Conservation (phyloP, 2,888 invertebrate species). For the Cataglyphis cursor region DNA sequence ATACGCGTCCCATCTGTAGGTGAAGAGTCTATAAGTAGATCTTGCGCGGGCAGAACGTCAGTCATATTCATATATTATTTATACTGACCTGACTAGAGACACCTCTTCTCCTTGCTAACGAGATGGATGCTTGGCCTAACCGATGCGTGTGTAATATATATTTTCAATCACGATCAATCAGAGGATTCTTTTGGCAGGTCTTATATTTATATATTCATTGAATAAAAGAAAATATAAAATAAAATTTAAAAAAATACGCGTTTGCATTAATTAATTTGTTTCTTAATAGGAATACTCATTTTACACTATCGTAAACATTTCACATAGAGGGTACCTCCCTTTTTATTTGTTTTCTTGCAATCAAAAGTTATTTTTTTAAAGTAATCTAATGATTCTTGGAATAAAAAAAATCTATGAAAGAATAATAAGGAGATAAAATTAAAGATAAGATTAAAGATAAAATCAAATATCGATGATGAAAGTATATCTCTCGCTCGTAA, state of each 20-base stretch:
- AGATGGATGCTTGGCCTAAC: slow-evolving; percentile 65
- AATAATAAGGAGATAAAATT: neutral
- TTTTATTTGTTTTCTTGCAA: neutral
- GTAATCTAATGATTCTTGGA: neutral
- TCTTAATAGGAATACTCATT: neutral
- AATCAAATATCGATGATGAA: slow-evolving; percentile 10
- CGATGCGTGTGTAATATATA: slow-evolving; percentile 12
- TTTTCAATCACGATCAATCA: neutral
- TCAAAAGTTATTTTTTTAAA: neutral
- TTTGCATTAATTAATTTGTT: neutral
- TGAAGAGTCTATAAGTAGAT: slow-evolving; percentile 86
- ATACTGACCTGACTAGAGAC: slow-evolving; percentile 76
- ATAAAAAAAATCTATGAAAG: neutral
- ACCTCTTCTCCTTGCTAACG: slow-evolving; percentile 81
- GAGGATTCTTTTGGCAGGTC: neutral
- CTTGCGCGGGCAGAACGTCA: slow-evolving; percentile 80
- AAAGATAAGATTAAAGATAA: neutral
- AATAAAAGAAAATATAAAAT: neutral
- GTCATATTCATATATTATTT: slow-evolving; percentile 84
- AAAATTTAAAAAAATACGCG: neutral
- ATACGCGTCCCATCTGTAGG: slow-evolving; percentile 83
- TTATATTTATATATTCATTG: neutral
- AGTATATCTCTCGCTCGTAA: slow-evolving; percentile 1
- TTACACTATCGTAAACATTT: neutral
- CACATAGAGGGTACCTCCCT: too few species aligned